Percentiles rank a stretch among this genome's conserved stretches.
Conservation (phyloP, 2,888 invertebrate species). For the Lochmaea capreae region DNA sequence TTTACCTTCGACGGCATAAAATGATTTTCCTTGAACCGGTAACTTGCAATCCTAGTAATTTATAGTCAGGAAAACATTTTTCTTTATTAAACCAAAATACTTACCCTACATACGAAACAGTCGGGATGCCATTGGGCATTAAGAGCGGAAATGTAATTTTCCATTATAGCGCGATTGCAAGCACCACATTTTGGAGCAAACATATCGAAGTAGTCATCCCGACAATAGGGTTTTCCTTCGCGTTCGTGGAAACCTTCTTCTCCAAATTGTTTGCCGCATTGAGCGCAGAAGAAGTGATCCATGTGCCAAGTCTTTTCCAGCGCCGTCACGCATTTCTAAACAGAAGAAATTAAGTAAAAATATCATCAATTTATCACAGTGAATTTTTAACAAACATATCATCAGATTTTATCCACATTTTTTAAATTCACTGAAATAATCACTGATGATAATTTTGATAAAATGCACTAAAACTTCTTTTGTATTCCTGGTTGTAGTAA, state of each 20-base stretch:
- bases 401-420: neutral
- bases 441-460: conserved; percentile 17
- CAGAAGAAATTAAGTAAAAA: conserved; percentile 51
- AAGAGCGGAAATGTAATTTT: conserved; percentile 97
- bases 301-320: conserved; percentile 98
- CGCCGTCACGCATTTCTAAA: conserved; percentile 98
- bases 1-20: conserved; percentile 97
- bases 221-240: conserved; percentile 95
- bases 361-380: neutral
- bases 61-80: neutral
- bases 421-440: conserved; percentile 10
- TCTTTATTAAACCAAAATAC: conserved; percentile 60
- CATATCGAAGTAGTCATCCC: conserved; percentile 96
- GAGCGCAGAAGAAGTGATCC: conserved; percentile 98
- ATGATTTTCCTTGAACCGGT: conserved; percentile 93
- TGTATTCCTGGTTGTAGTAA: neutral
- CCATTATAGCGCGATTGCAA: conserved; percentile 95
- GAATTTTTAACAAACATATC: neutral
- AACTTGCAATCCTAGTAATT: conserved; percentile 88
- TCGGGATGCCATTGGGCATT: conserved; percentile 99
- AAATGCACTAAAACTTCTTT: neutral
- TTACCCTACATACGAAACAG: conserved; percentile 98
- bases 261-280: conserved; percentile 96
- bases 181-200: conserved; percentile 99
- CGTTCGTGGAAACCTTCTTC: conserved; percentile 98